These are phyloP conservation scores for Bugula neritina DNA, from an alignment of 2,888 invertebrate genomes.

Conservation along the genomic window DNA sequence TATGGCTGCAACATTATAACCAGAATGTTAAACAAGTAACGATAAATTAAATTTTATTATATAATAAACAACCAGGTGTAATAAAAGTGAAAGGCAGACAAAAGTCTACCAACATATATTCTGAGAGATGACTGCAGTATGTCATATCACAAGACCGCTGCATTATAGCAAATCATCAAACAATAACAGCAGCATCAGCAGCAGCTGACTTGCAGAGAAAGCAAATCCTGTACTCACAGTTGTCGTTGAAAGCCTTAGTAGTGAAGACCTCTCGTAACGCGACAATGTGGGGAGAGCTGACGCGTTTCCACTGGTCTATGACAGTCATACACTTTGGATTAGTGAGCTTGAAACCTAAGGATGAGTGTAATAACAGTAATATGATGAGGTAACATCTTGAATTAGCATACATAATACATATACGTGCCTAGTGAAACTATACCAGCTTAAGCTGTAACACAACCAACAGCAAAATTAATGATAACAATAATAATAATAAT, in stretches of 20 bases:
- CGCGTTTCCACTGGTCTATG: conserved; percentile 89
- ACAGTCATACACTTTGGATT: conserved; percentile 76
- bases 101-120: background rate
- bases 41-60: background rate
- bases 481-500: background rate
- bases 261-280: conserved; percentile 86
- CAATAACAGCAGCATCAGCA: too few relatives aligned
- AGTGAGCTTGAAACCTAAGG: conserved; percentile 69
- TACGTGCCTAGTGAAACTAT: too few relatives aligned
- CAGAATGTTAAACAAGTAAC: too few relatives aligned
- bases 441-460: too few relatives aligned
- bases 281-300: conserved; percentile 90
- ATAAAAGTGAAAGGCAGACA: background rate
- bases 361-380: too few relatives aligned
- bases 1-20: conserved; percentile 66
- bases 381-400: too few relatives aligned
- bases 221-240: too few relatives aligned
- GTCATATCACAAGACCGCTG: background rate
- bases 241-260: conserved; percentile 89
- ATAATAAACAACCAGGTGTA: background rate
- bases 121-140: background rate
- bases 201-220: too few relatives aligned
- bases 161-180: too few relatives aligned
- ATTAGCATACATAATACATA: too few relatives aligned
- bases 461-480: background rate